Conservation (phyloP, 37 sponge, comb jelly and placozoan genomes). For the Tethya wilhelma region DNA sequence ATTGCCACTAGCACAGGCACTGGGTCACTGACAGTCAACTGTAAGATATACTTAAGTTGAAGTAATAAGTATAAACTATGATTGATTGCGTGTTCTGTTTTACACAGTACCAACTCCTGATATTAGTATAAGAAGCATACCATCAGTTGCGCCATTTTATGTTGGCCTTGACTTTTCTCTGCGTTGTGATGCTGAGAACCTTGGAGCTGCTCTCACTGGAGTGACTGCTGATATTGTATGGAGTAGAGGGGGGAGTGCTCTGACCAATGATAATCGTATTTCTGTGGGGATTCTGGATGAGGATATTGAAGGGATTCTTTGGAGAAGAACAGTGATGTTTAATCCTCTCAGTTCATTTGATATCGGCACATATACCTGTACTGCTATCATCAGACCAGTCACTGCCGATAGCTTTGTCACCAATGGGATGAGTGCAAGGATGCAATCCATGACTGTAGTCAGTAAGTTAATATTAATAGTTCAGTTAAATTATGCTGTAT, state of each 20-base stretch:
- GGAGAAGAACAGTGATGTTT: background rate
- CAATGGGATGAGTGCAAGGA: background rate
- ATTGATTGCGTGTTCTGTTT: too few relatives aligned
- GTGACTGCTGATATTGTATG: background rate
- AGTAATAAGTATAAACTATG: too few relatives aligned
- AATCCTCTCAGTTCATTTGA: slow-evolving; percentile 7
- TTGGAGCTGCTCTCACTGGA: background rate
- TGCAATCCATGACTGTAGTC: background rate
- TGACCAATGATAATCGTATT: background rate
- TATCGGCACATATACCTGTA: background rate
- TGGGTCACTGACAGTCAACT: too few relatives aligned
- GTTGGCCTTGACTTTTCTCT: background rate
- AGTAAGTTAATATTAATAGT: background rate
- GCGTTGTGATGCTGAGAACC: too few relatives aligned
- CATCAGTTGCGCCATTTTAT: background rate
- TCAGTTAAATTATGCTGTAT: background rate
- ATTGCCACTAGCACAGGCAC: too few relatives aligned
- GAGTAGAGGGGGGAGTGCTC: background rate
- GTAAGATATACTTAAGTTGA: too few relatives aligned
- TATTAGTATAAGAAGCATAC: background rate
- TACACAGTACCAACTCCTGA: too few relatives aligned
- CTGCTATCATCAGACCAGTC: background rate
- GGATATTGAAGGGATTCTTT: background rate
- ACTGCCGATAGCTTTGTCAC: background rate
- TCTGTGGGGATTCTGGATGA: background rate